Base-by-base conservation (phyloP, 2,797 vertebrate genomes). In the Pangasius larnaudii region DNA sequence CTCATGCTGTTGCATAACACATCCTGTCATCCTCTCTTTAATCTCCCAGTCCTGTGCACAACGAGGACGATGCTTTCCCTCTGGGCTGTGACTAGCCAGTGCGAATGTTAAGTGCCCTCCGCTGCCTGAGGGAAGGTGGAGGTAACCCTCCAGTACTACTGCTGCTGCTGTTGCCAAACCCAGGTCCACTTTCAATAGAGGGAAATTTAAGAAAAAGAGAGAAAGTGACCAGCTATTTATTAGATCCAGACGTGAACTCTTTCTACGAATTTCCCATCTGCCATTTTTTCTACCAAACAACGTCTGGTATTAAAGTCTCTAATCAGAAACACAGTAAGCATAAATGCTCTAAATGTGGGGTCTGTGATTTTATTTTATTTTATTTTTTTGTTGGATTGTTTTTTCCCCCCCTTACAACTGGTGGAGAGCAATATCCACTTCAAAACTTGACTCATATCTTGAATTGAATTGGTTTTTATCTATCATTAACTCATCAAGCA, bases 21-120 rank as follows among this genome's bases (percentile, higher is more conserved):
- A 85, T 86, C 86, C 87, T 74, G 79, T 86, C 88, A 84, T 87
- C 79, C 74, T 85, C 36, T 74, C 89, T 85, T 88, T 88, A 85
- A 86, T 86, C 56, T 80, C 72, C 71, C 78, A 85, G 69, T 67
- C 78, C 39, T 53, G 46, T 63, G 79, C 84, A 87, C 82, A 87
- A 91, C 89, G 88, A 87, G 85, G 83, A 89, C 33, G 71, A 86
- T 82, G 63, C 88, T 78, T n/a, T 85, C 13, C 72, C 61, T 85
- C 77, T 65, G 78, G 84, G 33, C 84, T 75, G 79, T 86, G 85
- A 75, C 72, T 81, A 88, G 84, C 33, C 71, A 79, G 83, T 87
- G 72, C 56, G 36, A 85, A 90, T 75, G 86, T 71, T 91, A 89
- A 91, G 86, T 90, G 90, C 56, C 71, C 56, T 85, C 46, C 13